Conservation (phyloP, 2,888 invertebrate genomes). For the Digitonthophagus gazella region DNA sequence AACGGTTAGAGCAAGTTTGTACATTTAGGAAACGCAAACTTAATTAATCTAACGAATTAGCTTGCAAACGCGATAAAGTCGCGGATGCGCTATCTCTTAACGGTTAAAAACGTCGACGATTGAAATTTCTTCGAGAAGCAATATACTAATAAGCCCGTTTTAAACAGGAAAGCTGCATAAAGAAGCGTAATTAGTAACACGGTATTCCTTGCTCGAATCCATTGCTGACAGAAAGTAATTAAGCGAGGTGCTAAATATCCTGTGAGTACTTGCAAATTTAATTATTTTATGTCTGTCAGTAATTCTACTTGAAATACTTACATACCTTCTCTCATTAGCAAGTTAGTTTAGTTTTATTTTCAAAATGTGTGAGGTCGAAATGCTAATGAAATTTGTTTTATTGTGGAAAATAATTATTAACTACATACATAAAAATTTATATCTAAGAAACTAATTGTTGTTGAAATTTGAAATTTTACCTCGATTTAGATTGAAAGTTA, state of each 20-base stretch:
- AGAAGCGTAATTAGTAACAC: background rate
- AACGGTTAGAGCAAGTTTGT: too few relatives aligned
- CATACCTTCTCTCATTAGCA: background rate
- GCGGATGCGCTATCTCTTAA: background rate
- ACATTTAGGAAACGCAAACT: background rate
- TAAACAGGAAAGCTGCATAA: background rate
- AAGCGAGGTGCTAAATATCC: background rate
- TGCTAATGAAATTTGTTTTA: too few relatives aligned
- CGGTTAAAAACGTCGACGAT: background rate
- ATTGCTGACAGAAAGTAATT: background rate
- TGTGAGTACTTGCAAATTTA: background rate
- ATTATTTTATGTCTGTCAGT: background rate
- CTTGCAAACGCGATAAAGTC: background rate
- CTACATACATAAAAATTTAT: too few relatives aligned
- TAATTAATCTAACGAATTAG: background rate
- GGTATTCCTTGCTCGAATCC: background rate
- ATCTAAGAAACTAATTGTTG: too few relatives aligned
- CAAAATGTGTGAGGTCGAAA: background rate
- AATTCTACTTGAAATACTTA: background rate
- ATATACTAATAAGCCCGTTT: background rate
- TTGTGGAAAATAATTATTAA: too few relatives aligned
- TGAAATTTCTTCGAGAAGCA: background rate
- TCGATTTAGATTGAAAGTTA: too few relatives aligned
- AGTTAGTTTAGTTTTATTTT: background rate
- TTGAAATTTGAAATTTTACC: too few relatives aligned